These are phyloP conservation scores for Julus scanicus DNA, from an alignment of 2,888 invertebrate species.

Conservation along the genomic window DNA sequence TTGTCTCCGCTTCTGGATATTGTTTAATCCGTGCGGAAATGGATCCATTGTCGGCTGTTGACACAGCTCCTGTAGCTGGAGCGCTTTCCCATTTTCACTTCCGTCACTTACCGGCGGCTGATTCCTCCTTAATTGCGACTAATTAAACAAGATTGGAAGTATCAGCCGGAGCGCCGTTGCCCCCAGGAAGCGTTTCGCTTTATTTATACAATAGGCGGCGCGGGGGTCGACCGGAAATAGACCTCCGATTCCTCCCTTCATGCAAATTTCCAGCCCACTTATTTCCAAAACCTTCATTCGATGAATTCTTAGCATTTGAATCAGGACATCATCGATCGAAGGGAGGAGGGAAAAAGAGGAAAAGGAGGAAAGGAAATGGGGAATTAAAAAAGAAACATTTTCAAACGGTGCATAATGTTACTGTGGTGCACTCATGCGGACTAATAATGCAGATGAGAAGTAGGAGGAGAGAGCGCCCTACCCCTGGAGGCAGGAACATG, in stretches of 20 bases:
- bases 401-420: background rate
- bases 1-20: conserved; percentile 27
- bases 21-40: conserved; percentile 54
- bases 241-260: background rate
- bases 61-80: conserved; percentile 44
- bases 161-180: background rate
- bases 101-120: conserved; percentile 55
- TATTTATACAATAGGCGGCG: background rate
- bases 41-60: conserved; percentile 52
- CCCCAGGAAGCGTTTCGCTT: background rate
- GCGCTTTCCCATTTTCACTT: conserved; percentile 44
- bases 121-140: conserved; percentile 54
- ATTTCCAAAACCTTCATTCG: background rate
- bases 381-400: background rate
- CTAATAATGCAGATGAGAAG: background rate
- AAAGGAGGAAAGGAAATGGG: background rate
- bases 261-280: background rate
- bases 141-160: conserved; percentile 55
- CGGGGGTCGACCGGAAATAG: conserved; percentile 3
- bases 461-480: no score
- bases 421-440: background rate
- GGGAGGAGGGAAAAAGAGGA: no score
- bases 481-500: no score
- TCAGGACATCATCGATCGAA: background rate
- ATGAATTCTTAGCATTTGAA: background rate